Evolutionary conservation across 2,113 vertebrate species (phyloP).

Genomic region (Furnarius figulus): DNA sequence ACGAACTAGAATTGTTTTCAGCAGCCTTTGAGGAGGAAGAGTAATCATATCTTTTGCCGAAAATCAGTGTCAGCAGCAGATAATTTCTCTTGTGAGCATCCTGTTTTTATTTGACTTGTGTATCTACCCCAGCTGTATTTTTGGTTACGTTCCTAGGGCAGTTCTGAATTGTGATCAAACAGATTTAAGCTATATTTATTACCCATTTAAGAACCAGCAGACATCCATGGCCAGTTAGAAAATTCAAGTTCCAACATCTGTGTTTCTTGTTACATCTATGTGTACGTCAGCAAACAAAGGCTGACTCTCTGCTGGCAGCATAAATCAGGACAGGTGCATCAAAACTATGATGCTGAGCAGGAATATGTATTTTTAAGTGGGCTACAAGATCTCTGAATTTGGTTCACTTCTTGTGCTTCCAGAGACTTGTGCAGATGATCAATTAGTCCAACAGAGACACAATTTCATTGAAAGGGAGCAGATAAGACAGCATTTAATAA

Average conservation of each 20-base stretch:
- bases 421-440: not conserved
- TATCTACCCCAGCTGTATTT: constrained; percentile 24
- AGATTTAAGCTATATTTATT: not conserved
- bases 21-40: not conserved
- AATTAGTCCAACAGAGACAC: not conserved
- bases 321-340: not conserved
- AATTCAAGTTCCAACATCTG: not conserved
- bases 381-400: not conserved
- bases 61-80: not conserved
- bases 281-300: not conserved
- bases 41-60: not conserved
- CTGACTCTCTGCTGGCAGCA: not conserved
- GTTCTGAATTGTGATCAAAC: not conserved
- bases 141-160: not conserved
- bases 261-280: not conserved
- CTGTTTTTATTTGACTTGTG: not conserved
- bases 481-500: not conserved
- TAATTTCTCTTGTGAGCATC: not conserved
- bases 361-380: not conserved
- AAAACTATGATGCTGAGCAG: not conserved
- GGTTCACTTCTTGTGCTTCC: not conserved
- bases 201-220: not conserved
- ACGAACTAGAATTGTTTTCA: not conserved
- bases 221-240: not conserved
- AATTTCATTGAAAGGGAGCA: not conserved